Base-by-base conservation (phyloP, 35 echinoderm and acorn worm species). In the Stichopus chloronotus region DNA sequence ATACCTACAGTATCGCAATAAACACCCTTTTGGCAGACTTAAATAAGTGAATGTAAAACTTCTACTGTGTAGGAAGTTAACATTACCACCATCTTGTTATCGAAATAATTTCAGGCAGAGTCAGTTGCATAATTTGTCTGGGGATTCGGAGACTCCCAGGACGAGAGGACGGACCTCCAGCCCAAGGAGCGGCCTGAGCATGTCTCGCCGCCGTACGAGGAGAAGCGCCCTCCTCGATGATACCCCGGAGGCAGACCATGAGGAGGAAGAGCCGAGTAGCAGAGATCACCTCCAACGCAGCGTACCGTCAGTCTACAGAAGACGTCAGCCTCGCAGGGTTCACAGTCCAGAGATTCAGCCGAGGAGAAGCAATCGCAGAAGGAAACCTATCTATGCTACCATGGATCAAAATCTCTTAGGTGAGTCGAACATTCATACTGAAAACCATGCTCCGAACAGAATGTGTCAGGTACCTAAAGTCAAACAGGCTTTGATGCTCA, bases 401-500 rank as follows among this genome's bases (percentile, higher is more conserved):
- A 96, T 96, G 95, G 91, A 96, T 89, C 92, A 93, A 60, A 94
- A 23, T n/a, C 25, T 96, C 53, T 24, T 96, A 30, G 91, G 95
- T 91, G 91, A 87, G 76, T 24, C 5, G 3, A 43, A 6, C 4
- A 7, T 43, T 1, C 30, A 43, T 43, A 3, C 30, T 43, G n/a
- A 43, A 3, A 1, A 43, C 30, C 30, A 3, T 43, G 3, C 30
- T 43, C 30, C 30, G 30, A 43, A 43, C 30, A 43, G 30, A 43
- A 43, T 43, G 30, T 43, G 30, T 43, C 30, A 43, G 30, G 30
- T 43, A 43, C 30, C 3, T 43, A 1, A 43, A 43, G 30, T 43
- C 30, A 43, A 43, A 43, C 30, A 43, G 30, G 30, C 30, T 43
- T 43, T 43, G 30, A 43, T 43, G 30, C 0, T 43, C 30, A 0